Percentiles rank a stretch among this genome's conserved stretches.
phyloP scores from a whole-genome alignment of 1,140 invertebrate species.

The Drosophila nannoptera region DNA sequence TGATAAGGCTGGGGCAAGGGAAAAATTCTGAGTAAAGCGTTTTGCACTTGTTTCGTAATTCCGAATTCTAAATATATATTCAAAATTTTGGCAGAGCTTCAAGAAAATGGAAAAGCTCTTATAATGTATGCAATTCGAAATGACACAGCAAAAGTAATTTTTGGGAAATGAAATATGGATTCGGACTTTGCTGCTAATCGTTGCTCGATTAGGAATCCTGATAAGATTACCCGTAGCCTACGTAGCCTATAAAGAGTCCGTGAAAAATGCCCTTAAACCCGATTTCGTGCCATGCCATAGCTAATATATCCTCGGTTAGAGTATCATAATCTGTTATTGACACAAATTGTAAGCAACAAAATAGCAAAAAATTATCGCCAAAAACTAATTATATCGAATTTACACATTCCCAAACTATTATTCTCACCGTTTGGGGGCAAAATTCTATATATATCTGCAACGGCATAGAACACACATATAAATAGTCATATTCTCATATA shows the following conservation, averaged over 20 bases:
- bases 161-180: not conserved
- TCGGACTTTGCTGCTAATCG: conserved; percentile 46
- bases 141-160: not conserved
- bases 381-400: conserved; percentile 17
- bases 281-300: not conserved
- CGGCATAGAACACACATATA: not conserved
- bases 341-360: conserved; percentile 23
- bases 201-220: conserved; percentile 17
- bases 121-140: not conserved
- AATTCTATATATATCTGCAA: not conserved
- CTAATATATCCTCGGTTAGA: not conserved
- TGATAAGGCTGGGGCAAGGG: conserved; percentile 15
- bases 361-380: conserved; percentile 52
- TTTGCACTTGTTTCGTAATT: conserved; percentile 11
- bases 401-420: conserved; percentile 58
- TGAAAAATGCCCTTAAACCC: no score
- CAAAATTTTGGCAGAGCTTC: conserved; percentile 9
- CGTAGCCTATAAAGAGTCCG: no score
- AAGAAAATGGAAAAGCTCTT: not conserved
- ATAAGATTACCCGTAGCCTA: conserved; percentile 8
- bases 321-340: conserved; percentile 37
- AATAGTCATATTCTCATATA: not conserved
- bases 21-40: conserved; percentile 1
- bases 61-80: no score
- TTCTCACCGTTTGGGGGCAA: conserved; percentile 18